Evolutionary conservation across 1,140 invertebrate genomes (phyloP), one percentile per base, ranked within the genome.

Genomic region (Leptinotarsa undecemlineata): DNA sequence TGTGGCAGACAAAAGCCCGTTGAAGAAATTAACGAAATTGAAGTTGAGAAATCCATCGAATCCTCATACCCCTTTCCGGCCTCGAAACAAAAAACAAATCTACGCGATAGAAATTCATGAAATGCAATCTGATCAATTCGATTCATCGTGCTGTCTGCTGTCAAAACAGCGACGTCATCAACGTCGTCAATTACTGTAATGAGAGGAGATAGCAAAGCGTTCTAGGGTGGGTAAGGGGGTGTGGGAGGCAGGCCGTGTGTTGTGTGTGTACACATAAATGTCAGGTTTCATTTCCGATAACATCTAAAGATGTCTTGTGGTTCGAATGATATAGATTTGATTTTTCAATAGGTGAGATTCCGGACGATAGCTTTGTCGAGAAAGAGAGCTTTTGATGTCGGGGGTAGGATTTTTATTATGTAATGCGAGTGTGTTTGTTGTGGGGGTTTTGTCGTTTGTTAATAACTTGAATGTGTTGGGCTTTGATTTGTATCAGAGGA

Each of bases 261-360:
- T 48, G 68, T 20, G 68, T 69, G 14, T 74, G 72, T 75, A 74
- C 75, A 73, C 74, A 68, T 76, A 75, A 76, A 78, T 77, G 80
- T 80, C 80, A 76, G 74, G 75, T 77, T 64, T 78, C 78, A 80
- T 78, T 81, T 80, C 76, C 76, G 77, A 81, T 79, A 72, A 62
- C 70, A 68, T 74, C 67, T 73, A 70, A 77, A 69, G 69, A 72
- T 57, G 68, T 69, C 48, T 69, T 20, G 68, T 71, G 62, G 69
- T 72, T 72, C 72, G 48, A 72, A 72, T 78, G 79, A 77, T 80
- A 80, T 68, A 78, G 75, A 78, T 80, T 78, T 80, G 77, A 80
- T 80, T 80, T 80, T 80, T 78, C 73, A 80, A 78, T 80, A 77
- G 79, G 75, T 76, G 77, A 78, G 77, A 78, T 78, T 71, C 62